Evolutionary conservation across 1,140 invertebrate genomes (phyloP).

Genomic region (Lutraria rhynchaena): DNA sequence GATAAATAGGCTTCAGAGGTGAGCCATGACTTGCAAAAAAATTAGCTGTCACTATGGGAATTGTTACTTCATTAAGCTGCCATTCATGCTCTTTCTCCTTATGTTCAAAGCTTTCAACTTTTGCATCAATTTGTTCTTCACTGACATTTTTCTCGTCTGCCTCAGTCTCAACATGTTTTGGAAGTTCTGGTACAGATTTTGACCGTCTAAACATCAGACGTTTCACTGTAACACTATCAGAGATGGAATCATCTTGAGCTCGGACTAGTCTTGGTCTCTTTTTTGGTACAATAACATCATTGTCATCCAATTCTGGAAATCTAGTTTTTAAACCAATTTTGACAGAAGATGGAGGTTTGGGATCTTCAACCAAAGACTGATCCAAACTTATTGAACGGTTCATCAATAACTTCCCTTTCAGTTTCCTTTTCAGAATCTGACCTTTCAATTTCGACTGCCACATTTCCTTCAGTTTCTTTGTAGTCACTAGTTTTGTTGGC

Average conservation of each 20-base stretch:
- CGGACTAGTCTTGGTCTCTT: constrained; percentile 17
- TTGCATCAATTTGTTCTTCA: neutral
- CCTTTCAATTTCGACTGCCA: constrained; percentile 60
- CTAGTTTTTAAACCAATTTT: constrained; percentile 37
- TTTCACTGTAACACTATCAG: neutral
- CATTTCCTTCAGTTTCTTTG: constrained; percentile 58
- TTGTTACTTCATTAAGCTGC: constrained; percentile 26
- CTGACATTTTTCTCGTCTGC: neutral
- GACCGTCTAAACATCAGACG: constrained; percentile 26
- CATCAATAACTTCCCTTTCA: constrained; percentile 77
- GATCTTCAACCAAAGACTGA: constrained; percentile 6
- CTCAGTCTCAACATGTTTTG: neutral
- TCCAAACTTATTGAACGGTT: constrained; percentile 79
- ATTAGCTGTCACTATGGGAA: constrained; percentile 41
- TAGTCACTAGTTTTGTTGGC: neutral
- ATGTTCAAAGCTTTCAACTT: neutral
- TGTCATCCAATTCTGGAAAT: constrained; percentile 1
- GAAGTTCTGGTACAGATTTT: constrained; percentile 38
- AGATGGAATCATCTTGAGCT: constrained; percentile 5
- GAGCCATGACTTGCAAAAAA: neutral
- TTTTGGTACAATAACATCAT: constrained; percentile 10
- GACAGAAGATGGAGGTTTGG: neutral
- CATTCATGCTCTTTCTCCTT: neutral
- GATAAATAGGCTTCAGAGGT: constrained; percentile 44
- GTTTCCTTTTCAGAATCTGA: constrained; percentile 63